Evolutionary conservation across 2,888 invertebrate species (phyloP).

Genomic region (Watsonalla binaria): DNA sequence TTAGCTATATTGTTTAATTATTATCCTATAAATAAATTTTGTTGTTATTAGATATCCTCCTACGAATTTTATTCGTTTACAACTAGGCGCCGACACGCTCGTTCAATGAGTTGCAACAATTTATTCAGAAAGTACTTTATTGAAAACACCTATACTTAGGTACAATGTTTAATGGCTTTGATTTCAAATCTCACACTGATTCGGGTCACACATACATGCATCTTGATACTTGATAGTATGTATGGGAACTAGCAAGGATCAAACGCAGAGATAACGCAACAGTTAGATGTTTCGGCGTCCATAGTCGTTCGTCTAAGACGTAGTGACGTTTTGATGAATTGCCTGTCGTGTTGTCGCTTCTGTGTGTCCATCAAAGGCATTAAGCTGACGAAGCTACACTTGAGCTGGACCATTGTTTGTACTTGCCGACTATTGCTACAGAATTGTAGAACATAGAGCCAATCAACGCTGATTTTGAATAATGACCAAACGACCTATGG

Average conservation of each 20-base stretch:
- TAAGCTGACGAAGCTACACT: conserved; percentile 12
- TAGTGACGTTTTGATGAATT: conserved; percentile 59
- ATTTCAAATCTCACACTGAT: too few species aligned
- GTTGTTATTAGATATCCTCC: too few species aligned
- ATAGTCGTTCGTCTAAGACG: conserved; percentile 24
- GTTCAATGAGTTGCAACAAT: too few species aligned
- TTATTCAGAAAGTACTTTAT: too few species aligned
- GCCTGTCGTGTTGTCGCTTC: conserved; percentile 52
- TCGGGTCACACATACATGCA: conserved; percentile 12
- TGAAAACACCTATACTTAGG: too few species aligned
- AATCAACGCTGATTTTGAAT: conserved; percentile 32
- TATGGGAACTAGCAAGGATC: conserved; percentile 31
- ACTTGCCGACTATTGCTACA: conserved; percentile 17
- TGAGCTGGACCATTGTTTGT: conserved; percentile 12
- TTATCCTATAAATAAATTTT: too few species aligned
- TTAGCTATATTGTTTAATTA: too few species aligned
- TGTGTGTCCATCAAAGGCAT: conserved; percentile 47
- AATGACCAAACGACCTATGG: conserved; percentile 23
- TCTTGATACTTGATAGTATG: conserved; percentile 12
- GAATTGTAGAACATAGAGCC: conserved; percentile 5
- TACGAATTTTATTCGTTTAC: too few species aligned
- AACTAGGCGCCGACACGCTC: too few species aligned
- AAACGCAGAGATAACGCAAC: conserved; percentile 39
- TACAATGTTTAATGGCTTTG: too few species aligned
- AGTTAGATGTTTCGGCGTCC: conserved; percentile 32